Evolutionary conservation across 2,888 invertebrate species (phyloP), one percentile per base, ranked within the genome.

Genomic region (Scaptomyza parva): DNA sequence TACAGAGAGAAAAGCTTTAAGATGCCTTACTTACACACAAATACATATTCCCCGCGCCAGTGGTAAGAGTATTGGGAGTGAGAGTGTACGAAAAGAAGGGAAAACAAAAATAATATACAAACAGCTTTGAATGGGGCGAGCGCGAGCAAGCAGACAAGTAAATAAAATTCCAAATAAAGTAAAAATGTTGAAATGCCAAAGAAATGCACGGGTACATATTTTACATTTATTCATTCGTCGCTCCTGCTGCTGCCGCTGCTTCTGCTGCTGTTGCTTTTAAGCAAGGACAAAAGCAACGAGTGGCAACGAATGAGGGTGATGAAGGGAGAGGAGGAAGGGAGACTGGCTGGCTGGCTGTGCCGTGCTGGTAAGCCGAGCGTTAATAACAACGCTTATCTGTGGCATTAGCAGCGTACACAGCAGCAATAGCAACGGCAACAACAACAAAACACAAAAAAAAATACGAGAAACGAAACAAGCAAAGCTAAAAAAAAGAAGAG

Each of bases 381-480:
- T 89, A 88, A 88, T 88, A 88, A 89, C 82, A 84, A 76, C 80
- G 87, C 87, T 89, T 89, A 89, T 89, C 88, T 84, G 81, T 73
- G 78, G 82, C 86, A 86, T 86, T 79, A 83, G 78, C 77, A 83
- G 80, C 79, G 75, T 72, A 67, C 69, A 70, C 66, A 86, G 65
- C 76, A 73, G 62, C 65, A 71, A 59, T 64, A 72, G 35, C 24
- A 45, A 33, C 74, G 55, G 26, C 43, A n/a, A 40, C 50, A 20
- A 35, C 37, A 61, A 37, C 11, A 48, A 45, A 11, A 40, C n/a
- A 22, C 17, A 4, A 58, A 33, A 43, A 22, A 52, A 51, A 22
- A 33, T n/a, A n/a, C 8, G 45, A 47, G 48, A 47, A 22, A 30
- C 14, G 26, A 30, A 55, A 45, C 33, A 20, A 17, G 11, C n/a